A percentile compares a stretch with the other conserved stretches of the same genome.
Evolutionary conservation across 1,140 invertebrate genomes (phyloP).

Genomic region (Drosophila santomea): DNA sequence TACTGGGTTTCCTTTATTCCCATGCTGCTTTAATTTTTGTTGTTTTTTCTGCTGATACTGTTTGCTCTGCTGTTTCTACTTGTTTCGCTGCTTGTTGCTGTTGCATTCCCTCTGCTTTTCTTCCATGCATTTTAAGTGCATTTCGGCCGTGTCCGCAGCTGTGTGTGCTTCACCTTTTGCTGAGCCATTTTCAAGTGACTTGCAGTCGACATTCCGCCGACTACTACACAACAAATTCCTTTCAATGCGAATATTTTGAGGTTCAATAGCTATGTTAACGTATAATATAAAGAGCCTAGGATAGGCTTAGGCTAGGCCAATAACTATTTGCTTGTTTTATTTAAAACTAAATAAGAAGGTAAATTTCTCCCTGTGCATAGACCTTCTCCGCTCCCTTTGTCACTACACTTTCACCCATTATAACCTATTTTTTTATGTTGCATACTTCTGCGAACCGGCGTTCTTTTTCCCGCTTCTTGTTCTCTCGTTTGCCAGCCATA

Average conservation of each 20-base stretch:
- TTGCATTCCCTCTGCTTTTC: conserved; percentile 29
- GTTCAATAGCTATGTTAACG: too few relatives aligned
- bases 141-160: conserved; percentile 53
- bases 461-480: conserved; percentile 28
- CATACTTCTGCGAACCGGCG: conserved; percentile 65
- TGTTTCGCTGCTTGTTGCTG: conserved; percentile 12
- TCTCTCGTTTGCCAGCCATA: conserved; percentile 59
- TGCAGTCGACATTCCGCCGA: conserved; percentile 65
- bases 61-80: conserved; percentile 5
- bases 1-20: conserved; percentile 16
- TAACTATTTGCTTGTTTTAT: background rate
- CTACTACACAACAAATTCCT: conserved; percentile 6
- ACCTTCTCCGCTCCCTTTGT: background rate
- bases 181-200: conserved; percentile 79
- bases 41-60: conserved; percentile 26
- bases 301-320: too few relatives aligned
- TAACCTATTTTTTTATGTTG: conserved; percentile 53
- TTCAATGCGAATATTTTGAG: too few relatives aligned
- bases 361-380: background rate
- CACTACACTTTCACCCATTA: conserved; percentile 9
- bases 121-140: conserved; percentile 73
- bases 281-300: too few relatives aligned
- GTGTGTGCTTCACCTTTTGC: conserved; percentile 51
- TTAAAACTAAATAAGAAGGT: background rate
- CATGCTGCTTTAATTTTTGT: conserved; percentile 19